Evolutionary conservation across 2,888 invertebrate genomes (phyloP).

Genomic region (Spodoptera littoralis): DNA sequence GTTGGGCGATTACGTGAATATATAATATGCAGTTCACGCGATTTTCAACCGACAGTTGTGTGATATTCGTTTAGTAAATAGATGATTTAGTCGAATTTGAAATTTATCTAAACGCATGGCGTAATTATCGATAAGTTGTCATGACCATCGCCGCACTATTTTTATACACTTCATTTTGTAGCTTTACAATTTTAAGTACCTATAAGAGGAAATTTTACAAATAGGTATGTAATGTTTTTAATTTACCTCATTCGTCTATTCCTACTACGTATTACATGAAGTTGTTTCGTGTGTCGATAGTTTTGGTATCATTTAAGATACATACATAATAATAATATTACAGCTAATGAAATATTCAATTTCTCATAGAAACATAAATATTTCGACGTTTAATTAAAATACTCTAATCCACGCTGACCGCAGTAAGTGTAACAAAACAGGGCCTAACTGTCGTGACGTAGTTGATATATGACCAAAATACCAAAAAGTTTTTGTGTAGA

Average conservation of each 20-base stretch:
- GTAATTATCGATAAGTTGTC: constrained; percentile 69
- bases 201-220: constrained; percentile 64
- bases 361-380: constrained; percentile 60
- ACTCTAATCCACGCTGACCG: constrained; percentile 58
- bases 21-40: constrained; percentile 49
- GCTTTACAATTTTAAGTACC: constrained; percentile 69
- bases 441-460: constrained; percentile 79
- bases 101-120: constrained; percentile 75
- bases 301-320: constrained; percentile 75
- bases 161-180: constrained; percentile 74
- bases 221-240: constrained; percentile 68
- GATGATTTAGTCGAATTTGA: constrained; percentile 76
- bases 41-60: constrained; percentile 68
- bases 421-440: constrained; percentile 62
- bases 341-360: constrained; percentile 60
- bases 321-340: constrained; percentile 40
- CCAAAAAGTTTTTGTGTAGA: constrained; percentile 69
- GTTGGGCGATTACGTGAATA: constrained; percentile 50
- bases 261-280: constrained; percentile 74
- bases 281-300: constrained; percentile 71
- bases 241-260: constrained; percentile 82
- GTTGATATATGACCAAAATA: constrained; percentile 74
- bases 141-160: constrained; percentile 73
- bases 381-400: constrained; percentile 51
- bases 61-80: constrained; percentile 79